phyloP scores from a whole-genome alignment of 2,113 vertebrate genomes.

The Python bivittatus region DNA sequence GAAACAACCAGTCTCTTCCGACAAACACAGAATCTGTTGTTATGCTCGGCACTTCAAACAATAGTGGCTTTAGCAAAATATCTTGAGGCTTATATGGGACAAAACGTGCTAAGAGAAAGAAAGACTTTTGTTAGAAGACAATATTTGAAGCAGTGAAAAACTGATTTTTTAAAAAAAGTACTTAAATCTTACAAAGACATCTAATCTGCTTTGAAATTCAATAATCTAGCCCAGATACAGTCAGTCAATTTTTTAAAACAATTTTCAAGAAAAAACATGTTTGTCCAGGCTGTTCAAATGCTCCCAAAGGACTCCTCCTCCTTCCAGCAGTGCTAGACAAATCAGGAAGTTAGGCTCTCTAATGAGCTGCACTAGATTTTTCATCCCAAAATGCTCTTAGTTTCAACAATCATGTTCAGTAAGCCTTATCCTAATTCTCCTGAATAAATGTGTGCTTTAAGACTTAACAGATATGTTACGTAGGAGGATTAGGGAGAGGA shows the following conservation, averaged over 20 bases:
- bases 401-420: background rate
- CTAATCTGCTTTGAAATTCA: background rate
- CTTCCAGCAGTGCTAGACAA: background rate
- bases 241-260: background rate
- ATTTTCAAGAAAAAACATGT: background rate
- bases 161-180: background rate
- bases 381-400: background rate
- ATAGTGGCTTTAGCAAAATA: conserved; percentile 94
- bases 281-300: background rate
- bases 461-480: background rate
- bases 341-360: background rate
- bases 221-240: background rate
- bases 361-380: background rate
- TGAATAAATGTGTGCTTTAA: background rate
- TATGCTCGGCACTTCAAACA: conserved; percentile 98
- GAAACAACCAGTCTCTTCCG: conserved; percentile 95
- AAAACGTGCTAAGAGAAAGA: conserved; percentile 81
- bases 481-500: background rate
- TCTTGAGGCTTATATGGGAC: conserved; percentile 94
- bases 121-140: conserved; percentile 42
- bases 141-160: conserved; percentile 10
- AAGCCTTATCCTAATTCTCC: background rate
- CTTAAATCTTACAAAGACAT: background rate
- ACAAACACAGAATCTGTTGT: conserved; percentile 97
- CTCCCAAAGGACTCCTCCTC: background rate